phyloP scores from a whole-genome alignment of 1,140 invertebrate species.

The Hylyphantes graminicola region DNA sequence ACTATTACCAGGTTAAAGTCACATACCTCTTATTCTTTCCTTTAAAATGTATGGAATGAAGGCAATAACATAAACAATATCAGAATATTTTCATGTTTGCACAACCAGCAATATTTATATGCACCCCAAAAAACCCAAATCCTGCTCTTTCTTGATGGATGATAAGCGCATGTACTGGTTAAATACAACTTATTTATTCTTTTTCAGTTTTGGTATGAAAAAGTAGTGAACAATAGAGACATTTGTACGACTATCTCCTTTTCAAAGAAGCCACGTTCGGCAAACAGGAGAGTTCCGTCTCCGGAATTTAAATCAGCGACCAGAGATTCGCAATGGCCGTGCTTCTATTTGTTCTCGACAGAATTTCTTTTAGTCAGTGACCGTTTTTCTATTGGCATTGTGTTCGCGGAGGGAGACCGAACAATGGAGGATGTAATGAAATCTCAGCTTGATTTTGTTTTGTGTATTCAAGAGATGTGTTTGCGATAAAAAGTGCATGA shows the following conservation, averaged over 20 bases:
- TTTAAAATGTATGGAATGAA: too few species aligned
- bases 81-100: too few species aligned
- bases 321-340: not conserved
- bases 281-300: constrained; percentile 22
- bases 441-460: not conserved
- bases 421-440: not conserved
- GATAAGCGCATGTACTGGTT: constrained; percentile 30
- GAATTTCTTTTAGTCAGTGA: not conserved
- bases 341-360: not conserved
- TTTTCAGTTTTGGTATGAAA: constrained; percentile 8
- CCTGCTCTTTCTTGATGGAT: constrained; percentile 24
- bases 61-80: too few species aligned
- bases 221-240: constrained; percentile 43
- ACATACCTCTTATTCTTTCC: too few species aligned
- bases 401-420: not conserved
- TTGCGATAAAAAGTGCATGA: too few species aligned
- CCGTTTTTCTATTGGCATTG: not conserved
- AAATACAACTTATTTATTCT: constrained; percentile 41
- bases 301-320: constrained; percentile 34
- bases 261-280: constrained; percentile 38
- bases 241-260: constrained; percentile 43
- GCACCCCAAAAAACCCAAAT: constrained; percentile 12
- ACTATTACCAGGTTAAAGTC: too few species aligned
- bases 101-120: not conserved
- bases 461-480: too few species aligned